phyloP scores from a whole-genome alignment of 2,113 vertebrate species.

The Verasper variegatus region DNA sequence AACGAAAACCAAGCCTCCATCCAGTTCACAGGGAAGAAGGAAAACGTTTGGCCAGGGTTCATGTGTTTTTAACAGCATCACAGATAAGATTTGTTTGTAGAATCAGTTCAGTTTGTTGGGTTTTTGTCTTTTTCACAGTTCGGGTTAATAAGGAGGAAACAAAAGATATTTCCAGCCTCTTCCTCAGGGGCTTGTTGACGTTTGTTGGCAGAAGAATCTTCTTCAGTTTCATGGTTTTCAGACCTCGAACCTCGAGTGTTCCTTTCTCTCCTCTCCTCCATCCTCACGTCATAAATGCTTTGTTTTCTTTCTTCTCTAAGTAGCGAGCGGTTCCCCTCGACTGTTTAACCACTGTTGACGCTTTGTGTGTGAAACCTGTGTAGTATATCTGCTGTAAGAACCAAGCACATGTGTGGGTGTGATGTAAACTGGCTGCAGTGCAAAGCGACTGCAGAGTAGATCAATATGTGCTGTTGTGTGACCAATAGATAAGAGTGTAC shows the following conservation, averaged over 20 bases:
- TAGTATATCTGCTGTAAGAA: conserved; percentile 43
- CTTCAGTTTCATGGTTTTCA: background rate
- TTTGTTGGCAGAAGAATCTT: no score
- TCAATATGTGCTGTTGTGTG: conserved; percentile 18
- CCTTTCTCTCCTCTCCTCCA: background rate
- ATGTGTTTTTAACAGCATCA: no score
- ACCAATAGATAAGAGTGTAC: conserved; percentile 24
- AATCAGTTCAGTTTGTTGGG: no score
- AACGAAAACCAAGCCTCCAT: no score
- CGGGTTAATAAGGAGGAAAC: background rate
- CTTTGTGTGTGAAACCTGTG: conserved; percentile 29
- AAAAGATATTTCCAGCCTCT: background rate
- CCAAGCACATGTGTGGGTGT: conserved; percentile 29
- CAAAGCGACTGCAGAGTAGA: conserved; percentile 34
- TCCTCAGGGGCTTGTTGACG: no score
- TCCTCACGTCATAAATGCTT: background rate
- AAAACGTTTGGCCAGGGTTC: no score
- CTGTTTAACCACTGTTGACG: conserved; percentile 16
- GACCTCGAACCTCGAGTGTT: background rate
- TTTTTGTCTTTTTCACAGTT: background rate
- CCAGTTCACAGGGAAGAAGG: no score
- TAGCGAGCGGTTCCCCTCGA: background rate
- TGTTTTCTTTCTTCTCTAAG: background rate
- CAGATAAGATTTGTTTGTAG: no score
- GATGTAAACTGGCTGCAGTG: conserved; percentile 9